Base-by-base conservation (phyloP, 2,113 vertebrate species). In the Propithecus coquereli region DNA sequence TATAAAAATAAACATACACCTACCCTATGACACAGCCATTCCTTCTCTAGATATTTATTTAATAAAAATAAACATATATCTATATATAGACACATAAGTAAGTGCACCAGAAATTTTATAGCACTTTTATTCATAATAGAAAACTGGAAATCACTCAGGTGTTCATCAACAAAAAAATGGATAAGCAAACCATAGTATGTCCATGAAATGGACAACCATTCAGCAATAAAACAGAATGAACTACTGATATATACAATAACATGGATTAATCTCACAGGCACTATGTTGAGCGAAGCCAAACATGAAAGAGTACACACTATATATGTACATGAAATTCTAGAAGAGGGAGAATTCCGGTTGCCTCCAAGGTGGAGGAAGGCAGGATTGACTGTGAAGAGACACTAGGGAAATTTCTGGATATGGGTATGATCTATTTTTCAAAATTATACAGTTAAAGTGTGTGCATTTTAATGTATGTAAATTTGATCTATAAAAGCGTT, bases 21-120 rank as follows among this genome's bases (percentile, higher is more conserved):
- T 50, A 87, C 25, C 70, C 50, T 80, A 40, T 52, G 37, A 66
- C 14, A 22, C 43, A 63, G 18, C 6, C 43, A 45, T 83, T 92
- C 12, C 16, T 83, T 17, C 52, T 79, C 34, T 83, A 68, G 40
- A 3, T 65, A 59, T 89, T 87, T 73, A 88, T 73, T 91, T 40
- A 61, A 82, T 40, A 96, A 77, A 96, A 85, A 74, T 74, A 68
- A 93, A 90, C 68, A 40, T 73, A 27, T 83, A 70, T 40, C 13
- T 82, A 27, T 2, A 27, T 13, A 14, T 4, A 37, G n/a, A n/a
- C 16, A 70, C 14, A 14, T 27, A 25, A 80, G 52, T 77, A 73
- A 86, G 8, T 73, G 10, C 32, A 87, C 30, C 27, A 84, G 16
- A 92, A 57, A 83, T 68, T 84, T 88, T 96, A 18, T 70, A 86